Base-by-base conservation (phyloP, 2,113 vertebrate genomes). In the Aphyosemion australe region DNA sequence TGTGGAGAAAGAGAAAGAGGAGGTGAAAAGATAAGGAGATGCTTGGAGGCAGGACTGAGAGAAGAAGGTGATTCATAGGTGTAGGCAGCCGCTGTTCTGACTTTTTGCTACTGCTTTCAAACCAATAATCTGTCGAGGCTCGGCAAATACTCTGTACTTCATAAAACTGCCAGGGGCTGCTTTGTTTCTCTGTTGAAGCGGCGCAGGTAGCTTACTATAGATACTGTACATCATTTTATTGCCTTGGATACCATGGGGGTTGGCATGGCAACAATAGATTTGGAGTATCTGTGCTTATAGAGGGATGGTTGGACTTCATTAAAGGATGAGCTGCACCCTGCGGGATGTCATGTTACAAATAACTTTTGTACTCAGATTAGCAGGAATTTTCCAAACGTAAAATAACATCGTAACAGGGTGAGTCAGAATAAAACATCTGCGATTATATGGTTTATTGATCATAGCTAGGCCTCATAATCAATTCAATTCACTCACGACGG, bases 251-350 rank as follows among this genome's bases (percentile, higher is more conserved):
- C 83, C 67, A 69, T 62, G 68, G 45, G 54, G 69, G 84, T 81
- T 87, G 78, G 81, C 79, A 80, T 78, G 66, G 74, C 84, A 85
- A 80, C 84, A 78, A 84, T 79, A 82, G 80, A 74, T 75, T 76
- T 73, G 19, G 72, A 65, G 57, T 53, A 60, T 68, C 55, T 73
- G 56, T 60, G 60, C 47, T 58, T 56, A 61, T 5, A 13, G 47
- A 52, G 60, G 52, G 20, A 15, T 43, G 54, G 34, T 47, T 72
- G 56, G 51, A 68, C 61, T 65, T 69, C 48, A 54, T 8, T 10
- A 11, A 31, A 61, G 54, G 46, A 52, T 65, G 61, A 46, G 55
- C 19, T 34, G 49, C 19, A 47, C 26, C 26, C 26, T 26, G 26
- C 5, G 26, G 51, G 51, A 46, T 34, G 5, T 26, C 26, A 49